Evolutionary conservation across 2,797 vertebrate genomes (phyloP).

Genomic region (Holocentrus rufus): DNA sequence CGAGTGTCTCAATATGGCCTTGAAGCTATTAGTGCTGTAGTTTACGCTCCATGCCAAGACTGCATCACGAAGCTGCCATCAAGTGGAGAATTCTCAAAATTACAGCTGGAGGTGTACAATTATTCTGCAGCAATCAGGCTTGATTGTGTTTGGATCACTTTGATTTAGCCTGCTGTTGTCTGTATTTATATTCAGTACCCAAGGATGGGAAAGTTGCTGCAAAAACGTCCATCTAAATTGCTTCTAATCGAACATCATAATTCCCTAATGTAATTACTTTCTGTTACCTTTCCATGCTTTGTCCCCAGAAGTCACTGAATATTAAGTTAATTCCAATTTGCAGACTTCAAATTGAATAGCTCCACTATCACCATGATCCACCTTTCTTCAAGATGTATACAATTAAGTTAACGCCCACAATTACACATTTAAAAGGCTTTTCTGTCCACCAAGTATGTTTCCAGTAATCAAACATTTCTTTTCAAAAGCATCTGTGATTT

Average conservation of each 20-base stretch:
- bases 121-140: background rate
- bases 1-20: background rate
- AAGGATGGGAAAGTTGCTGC: background rate
- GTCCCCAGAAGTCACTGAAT: background rate
- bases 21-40: background rate
- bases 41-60: background rate
- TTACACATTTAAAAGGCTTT: background rate
- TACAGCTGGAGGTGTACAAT: conserved; percentile 28
- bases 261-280: background rate
- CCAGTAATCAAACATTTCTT: background rate
- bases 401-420: background rate
- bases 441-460: background rate
- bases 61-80: conserved; percentile 69
- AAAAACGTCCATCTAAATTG: background rate
- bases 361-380: background rate
- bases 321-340: background rate
- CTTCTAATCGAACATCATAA: background rate
- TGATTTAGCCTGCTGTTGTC: background rate
- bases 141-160: background rate
- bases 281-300: background rate
- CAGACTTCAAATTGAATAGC: background rate
- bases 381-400: background rate
- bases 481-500: too few relatives aligned
- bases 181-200: background rate
- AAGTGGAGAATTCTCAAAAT: conserved; percentile 46